Evolutionary conservation across 2,113 vertebrate species (phyloP), one percentile per base, ranked within the genome.

Genomic region (Tonatia bakeri): DNA sequence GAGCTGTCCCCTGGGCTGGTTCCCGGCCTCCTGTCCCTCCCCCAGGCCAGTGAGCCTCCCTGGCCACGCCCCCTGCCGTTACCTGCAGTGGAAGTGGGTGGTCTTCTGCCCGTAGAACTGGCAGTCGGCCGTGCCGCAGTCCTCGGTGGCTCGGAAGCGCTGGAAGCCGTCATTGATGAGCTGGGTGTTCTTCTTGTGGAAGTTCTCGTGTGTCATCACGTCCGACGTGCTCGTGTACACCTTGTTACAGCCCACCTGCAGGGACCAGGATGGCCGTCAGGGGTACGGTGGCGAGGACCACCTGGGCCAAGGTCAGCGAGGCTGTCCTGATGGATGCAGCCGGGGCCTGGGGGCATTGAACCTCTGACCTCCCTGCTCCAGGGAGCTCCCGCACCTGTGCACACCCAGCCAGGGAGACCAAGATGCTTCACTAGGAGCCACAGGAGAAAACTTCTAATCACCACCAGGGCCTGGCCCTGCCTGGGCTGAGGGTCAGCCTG

Each of bases 21-120:
- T 31, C 24, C 76, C 40, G 33, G 13, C 54, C 5, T 6, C 26
- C 61, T 0, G 0, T 1, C 28, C 83, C 19, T 16, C 17, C 40
- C 40, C 16, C 1, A 0, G 67, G n/a, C 90, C 24, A 40, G 94
- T 38, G 54, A 19, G 81, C 84, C 79, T 73, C 43, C 83, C 90
- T 5, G 59, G 28, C 84, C 56, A 22, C 22, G 31, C 84, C 59
- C 59, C 3, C 85, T 5, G 22, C 47, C 13, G 97, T 98, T 93
- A 99, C 99, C 99, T 99, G 99, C 99, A 99, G 97, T 99, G 99
- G 97, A 99, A 99, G 98, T 99, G 99, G 3, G 99, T 99, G 93
- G 99, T 99, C 98, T 99, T 99, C 98, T 99, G 99, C 50, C 99
- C 99, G 0, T 99, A 99, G 98, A 99, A 99, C 98, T 99, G 99